These are phyloP conservation scores for Xiphydria camelus DNA, from an alignment of 2,888 invertebrate species.

Conservation along the genomic window DNA sequence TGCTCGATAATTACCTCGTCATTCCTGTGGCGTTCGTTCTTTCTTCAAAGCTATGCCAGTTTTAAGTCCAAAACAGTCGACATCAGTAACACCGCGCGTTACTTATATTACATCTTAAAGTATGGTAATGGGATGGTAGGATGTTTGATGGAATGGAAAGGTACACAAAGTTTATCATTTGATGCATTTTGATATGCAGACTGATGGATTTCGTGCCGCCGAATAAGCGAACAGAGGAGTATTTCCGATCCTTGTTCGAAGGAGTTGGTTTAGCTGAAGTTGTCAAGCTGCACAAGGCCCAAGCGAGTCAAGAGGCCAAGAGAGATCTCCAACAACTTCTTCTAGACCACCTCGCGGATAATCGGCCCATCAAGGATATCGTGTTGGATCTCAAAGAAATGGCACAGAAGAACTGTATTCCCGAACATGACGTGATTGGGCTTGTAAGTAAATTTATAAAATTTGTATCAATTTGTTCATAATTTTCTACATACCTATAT, in stretches of 20 bases:
- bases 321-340: constrained; percentile 75
- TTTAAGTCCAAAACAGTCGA: too few species aligned
- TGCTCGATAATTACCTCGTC: not conserved
- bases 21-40: too few species aligned
- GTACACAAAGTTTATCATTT: too few species aligned
- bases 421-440: constrained; percentile 87
- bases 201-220: constrained; percentile 92
- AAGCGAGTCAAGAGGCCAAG: constrained; percentile 82
- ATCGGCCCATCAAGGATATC: constrained; percentile 83
- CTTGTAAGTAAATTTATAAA: constrained; percentile 69
- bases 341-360: constrained; percentile 84
- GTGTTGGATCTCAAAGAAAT: constrained; percentile 85
- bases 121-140: constrained; percentile 3
- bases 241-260: constrained; percentile 79
- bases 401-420: constrained; percentile 79
- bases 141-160: too few species aligned
- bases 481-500: too few species aligned
- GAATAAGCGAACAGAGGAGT: constrained; percentile 90
- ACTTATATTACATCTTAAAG: not conserved
- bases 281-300: constrained; percentile 79
- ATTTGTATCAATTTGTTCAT: not conserved
- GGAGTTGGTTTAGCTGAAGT: constrained; percentile 80
- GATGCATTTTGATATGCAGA: too few species aligned
- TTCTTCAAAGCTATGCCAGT: too few species aligned
- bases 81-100: not conserved